phyloP scores from a whole-genome alignment of 2,797 vertebrate species.

The Jordanella pulchra region DNA sequence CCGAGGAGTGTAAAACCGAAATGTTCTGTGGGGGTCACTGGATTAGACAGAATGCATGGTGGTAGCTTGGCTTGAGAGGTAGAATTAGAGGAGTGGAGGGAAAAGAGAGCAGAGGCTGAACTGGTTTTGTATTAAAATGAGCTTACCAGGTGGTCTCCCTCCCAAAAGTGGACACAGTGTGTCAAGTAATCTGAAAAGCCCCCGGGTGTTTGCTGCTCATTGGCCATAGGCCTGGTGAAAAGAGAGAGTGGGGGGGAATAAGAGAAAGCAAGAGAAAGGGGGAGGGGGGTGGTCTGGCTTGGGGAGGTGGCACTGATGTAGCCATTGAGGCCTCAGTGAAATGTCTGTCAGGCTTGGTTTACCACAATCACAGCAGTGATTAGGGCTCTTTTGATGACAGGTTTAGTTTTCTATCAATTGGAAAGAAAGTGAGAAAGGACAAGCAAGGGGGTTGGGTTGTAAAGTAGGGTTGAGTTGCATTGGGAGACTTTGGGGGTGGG shows the following conservation, averaged over 20 bases:
- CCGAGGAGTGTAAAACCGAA: conserved; percentile 81
- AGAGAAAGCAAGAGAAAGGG: conserved; percentile 72
- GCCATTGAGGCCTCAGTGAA: conserved; percentile 85
- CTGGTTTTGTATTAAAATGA: conserved; percentile 85
- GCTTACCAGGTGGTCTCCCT: conserved; percentile 88
- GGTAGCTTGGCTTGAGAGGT: conserved; percentile 82
- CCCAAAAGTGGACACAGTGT: conserved; percentile 86
- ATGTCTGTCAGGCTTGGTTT: conserved; percentile 89
- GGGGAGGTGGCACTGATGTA: conserved; percentile 80
- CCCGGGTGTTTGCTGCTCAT: conserved; percentile 80
- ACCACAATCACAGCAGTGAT: conserved; percentile 89
- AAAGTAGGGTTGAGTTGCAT: conserved; percentile 62
- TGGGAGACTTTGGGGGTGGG: conserved; percentile 73
- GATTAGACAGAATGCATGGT: conserved; percentile 81
- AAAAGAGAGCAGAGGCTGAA: conserved; percentile 72
- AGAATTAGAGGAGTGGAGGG: conserved; percentile 78
- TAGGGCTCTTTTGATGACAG: conserved; percentile 87
- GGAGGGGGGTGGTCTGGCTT: conserved; percentile 57
- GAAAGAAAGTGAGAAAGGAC: conserved; percentile 82
- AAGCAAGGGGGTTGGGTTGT: conserved; percentile 53
- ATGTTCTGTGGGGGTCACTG: conserved; percentile 78
- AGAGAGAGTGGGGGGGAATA: conserved; percentile 70
- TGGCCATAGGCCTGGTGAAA: conserved; percentile 82
- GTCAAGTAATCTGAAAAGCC: conserved; percentile 90
- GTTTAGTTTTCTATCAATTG: conserved; percentile 88